Evolutionary conservation across 2,888 invertebrate species (phyloP).

Genomic region (Drosophila sordidapex): DNA sequence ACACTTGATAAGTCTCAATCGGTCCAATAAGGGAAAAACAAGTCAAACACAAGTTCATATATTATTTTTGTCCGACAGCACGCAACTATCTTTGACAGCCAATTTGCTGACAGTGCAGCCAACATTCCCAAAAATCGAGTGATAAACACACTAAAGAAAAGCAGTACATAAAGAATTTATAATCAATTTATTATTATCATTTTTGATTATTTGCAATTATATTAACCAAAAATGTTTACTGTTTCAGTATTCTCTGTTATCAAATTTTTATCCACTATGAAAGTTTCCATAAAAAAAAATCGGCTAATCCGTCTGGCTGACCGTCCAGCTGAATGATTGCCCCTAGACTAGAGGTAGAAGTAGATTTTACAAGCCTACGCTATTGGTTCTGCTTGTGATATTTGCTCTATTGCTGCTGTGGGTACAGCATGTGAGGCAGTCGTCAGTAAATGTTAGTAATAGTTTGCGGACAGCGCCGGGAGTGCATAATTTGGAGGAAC

Average conservation of each 20-base stretch:
- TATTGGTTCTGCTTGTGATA: slow-evolving; percentile 41
- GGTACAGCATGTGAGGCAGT: neutral
- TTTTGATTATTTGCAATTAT: neutral
- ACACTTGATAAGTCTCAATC: neutral
- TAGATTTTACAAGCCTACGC: slow-evolving; percentile 34
- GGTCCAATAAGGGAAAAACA: neutral
- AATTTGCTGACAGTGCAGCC: neutral
- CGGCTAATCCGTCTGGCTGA: no score
- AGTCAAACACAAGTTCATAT: neutral
- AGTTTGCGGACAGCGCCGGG: neutral
- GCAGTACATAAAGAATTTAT: neutral
- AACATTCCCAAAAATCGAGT: slow-evolving; percentile 1
- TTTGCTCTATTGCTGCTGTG: slow-evolving; percentile 47
- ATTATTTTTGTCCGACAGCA: neutral
- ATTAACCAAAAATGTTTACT: neutral
- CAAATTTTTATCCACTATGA: neutral
- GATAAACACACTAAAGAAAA: neutral
- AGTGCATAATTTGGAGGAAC: slow-evolving; percentile 35
- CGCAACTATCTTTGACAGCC: neutral
- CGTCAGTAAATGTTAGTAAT: neutral
- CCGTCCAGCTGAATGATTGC: no score
- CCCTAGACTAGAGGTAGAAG: slow-evolving; percentile 48
- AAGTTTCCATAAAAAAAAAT: neutral
- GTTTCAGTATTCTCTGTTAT: neutral
- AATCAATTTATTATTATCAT: neutral